These are phyloP conservation scores for Ladona fulva DNA, from an alignment of 1,140 invertebrate genomes.

Conservation along the genomic window DNA sequence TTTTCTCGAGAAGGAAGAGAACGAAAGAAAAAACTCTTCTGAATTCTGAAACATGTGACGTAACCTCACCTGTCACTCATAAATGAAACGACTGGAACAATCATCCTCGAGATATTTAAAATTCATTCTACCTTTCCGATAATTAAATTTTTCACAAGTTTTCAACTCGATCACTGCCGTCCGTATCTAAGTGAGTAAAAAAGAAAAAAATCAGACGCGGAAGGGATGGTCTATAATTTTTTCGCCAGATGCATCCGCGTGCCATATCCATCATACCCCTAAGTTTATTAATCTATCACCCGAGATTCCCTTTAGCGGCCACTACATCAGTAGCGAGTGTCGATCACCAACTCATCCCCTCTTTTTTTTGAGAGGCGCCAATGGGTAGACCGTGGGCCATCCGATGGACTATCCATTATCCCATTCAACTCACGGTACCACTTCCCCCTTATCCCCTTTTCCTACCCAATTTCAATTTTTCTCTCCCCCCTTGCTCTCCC, in stretches of 20 bases:
- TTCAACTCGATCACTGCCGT: no score
- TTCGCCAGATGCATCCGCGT: background rate
- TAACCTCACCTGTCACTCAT: no score
- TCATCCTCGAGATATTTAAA: no score
- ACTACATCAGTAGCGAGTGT: background rate
- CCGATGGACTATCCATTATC: background rate
- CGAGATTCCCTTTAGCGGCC: background rate
- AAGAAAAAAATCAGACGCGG: no score
- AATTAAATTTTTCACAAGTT: no score
- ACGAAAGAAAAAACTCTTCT: no score
- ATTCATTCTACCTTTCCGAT: no score
- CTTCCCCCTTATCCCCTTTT: background rate
- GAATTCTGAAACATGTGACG: no score
- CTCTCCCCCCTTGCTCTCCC: background rate
- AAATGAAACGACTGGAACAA: no score
- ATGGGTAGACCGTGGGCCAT: background rate
- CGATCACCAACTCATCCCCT: background rate
- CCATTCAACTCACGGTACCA: background rate
- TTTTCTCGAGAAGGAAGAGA: no score
- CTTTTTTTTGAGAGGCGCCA: background rate
- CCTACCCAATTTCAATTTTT: background rate
- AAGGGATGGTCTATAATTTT: no score
- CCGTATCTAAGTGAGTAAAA: no score
- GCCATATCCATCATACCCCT: background rate
- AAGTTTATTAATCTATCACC: slow-evolving; percentile 10